Evolutionary conservation across 2,113 vertebrate species (phyloP), one percentile per base, ranked within the genome.

Genomic region (Anolis carolinensis): DNA sequence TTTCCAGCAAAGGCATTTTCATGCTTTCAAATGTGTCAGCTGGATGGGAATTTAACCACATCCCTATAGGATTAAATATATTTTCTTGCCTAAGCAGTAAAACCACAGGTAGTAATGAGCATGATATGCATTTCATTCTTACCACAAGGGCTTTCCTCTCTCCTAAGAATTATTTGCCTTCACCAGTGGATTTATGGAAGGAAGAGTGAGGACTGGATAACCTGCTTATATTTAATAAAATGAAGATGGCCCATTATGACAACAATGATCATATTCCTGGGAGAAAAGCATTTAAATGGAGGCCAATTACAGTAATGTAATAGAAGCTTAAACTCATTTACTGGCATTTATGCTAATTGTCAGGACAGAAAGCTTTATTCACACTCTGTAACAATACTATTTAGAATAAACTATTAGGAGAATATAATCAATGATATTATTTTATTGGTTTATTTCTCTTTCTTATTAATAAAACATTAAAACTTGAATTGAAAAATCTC

Each of bases 81-180:
- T 36, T 79, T 82, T 77, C 72, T 70, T 82, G 86, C 62, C 48
- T 59, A 82, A 85, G 34, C 80, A 78, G 68, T 72, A 36, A 83
- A 83, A 83, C 67, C 65, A 71, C 74, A 83, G 81, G 86, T 87
- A 87, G 75, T 72, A 83, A 87, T 83, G 86, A 87, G 83, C 13
- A 68, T 34, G 48, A 79, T 87, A 79, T 79, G 39, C 39, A 79
- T 87, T 87, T 82, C 63, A 71, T 36, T 78, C 50, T 36, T 83
- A 72, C 23, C 55, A 79, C 68, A 55, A 87, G 52, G 52, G 23
- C 2, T 79, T 83, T 79, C 10, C 52, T 36, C 68, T 63, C 74
- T 34, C 70, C 32, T 68, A 62, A n/a, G 79, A 82, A 68, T 82
- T 59, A 70, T 25, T 65, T n/a, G 44, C 10, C 48, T 82, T 82